A percentile compares a stretch with the other conserved stretches of the same genome.
Conservation (phyloP, 2,113 vertebrate species). For the Corythornis cristatus region DNA sequence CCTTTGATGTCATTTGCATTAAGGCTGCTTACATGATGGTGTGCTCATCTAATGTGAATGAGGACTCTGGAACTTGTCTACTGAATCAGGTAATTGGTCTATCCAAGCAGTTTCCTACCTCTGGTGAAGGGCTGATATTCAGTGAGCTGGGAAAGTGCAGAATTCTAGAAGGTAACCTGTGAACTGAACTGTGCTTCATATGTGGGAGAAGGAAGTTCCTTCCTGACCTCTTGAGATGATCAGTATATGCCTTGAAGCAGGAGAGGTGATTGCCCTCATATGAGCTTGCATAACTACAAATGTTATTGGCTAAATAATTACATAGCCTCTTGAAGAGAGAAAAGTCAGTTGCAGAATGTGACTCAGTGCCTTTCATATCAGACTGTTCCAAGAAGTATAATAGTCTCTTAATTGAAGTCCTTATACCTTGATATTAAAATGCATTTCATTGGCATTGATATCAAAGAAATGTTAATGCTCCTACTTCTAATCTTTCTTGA, state of each 20-base stretch:
- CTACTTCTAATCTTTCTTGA: constrained; percentile 37
- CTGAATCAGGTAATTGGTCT: neutral
- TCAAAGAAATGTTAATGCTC: constrained; percentile 49
- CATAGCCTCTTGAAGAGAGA: constrained; percentile 32
- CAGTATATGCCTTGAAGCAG: constrained; percentile 31
- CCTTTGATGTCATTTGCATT: neutral
- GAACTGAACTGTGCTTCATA: neutral
- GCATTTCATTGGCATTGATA: constrained; percentile 17
- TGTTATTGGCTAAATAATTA: constrained; percentile 53
- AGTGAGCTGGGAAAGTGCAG: neutral
- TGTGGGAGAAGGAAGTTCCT: constrained; percentile 1
- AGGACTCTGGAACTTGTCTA: neutral
- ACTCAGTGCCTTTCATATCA: constrained; percentile 63
- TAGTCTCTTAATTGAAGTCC: constrained; percentile 51
- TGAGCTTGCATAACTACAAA: constrained; percentile 42
- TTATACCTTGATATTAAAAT: constrained; percentile 57
- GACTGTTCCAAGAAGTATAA: constrained; percentile 49
- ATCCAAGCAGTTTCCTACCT: neutral
- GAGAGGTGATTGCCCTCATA: neutral
- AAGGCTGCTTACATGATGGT: neutral
- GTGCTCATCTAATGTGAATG: neutral
- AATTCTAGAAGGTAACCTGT: neutral
- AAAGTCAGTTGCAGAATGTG: constrained; percentile 45
- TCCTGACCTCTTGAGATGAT: constrained; percentile 45
- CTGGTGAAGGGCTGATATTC: neutral